phyloP scores from a whole-genome alignment of 2,888 invertebrate genomes.

The Galerucella calmariensis region DNA sequence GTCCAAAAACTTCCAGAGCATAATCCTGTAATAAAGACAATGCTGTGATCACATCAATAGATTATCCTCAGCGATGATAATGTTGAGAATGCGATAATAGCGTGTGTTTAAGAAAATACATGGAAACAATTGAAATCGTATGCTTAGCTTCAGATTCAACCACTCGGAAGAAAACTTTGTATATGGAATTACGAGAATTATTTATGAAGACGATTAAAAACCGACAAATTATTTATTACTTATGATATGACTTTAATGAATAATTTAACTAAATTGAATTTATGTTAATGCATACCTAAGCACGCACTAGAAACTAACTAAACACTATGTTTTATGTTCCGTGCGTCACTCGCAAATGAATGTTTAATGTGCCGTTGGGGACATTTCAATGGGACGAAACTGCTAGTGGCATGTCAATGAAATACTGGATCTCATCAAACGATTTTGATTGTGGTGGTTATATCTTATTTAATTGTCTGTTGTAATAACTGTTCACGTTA shows the following conservation, averaged over 20 bases:
- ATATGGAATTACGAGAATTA: background rate
- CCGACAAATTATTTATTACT: conserved; percentile 29
- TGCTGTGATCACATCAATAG: too few species aligned
- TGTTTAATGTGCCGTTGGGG: conserved; percentile 29
- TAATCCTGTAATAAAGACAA: too few species aligned
- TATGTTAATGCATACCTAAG: conserved; percentile 30
- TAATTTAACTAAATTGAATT: conserved; percentile 22
- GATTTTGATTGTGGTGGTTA: conserved; percentile 4
- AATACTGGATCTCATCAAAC: conserved; percentile 3
- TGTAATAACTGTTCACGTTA: background rate
- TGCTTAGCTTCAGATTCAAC: background rate
- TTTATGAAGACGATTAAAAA: conserved; percentile 26
- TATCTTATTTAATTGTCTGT: background rate
- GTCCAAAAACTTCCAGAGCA: too few species aligned
- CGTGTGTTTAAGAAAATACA: background rate
- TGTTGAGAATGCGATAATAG: too few species aligned
- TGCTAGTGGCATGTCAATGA: conserved; percentile 2
- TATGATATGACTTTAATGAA: conserved; percentile 21
- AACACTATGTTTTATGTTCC: conserved; percentile 34
- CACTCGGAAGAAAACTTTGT: background rate
- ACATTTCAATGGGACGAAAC: background rate
- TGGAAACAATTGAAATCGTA: background rate
- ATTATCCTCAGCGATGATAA: too few species aligned
- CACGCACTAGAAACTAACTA: conserved; percentile 29
- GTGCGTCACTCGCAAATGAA: conserved; percentile 29